phyloP scores from a whole-genome alignment of 1,140 invertebrate genomes.

The Aporrectodea caliginosa region DNA sequence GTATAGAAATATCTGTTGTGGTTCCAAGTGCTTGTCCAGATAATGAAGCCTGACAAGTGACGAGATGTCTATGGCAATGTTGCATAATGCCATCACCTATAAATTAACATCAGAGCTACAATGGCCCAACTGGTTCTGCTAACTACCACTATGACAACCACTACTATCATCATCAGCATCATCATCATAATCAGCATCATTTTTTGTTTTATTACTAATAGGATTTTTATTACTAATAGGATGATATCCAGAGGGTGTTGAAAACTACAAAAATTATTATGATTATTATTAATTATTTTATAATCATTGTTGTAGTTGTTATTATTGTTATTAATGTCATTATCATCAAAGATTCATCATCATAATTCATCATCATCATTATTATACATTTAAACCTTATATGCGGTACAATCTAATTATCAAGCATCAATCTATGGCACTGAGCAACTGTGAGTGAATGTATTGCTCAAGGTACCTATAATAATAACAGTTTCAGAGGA shows the following conservation, averaged over 20 bases:
- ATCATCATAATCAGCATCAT: background rate
- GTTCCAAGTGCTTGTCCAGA: slow-evolving; percentile 19
- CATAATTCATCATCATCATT: background rate
- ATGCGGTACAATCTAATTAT: too few relatives aligned
- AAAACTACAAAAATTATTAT: background rate
- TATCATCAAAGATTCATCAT: background rate
- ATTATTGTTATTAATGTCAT: slow-evolving; percentile 10
- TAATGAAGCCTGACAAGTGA: slow-evolving; percentile 27
- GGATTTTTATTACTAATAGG: too few relatives aligned
- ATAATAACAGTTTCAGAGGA: too few relatives aligned
- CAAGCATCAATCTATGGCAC: too few relatives aligned
- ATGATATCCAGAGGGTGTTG: too few relatives aligned
- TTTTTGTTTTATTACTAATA: too few relatives aligned
- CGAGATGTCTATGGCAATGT: slow-evolving; percentile 28
- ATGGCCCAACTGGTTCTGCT: background rate
- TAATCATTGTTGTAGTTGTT: background rate
- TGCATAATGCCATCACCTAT: slow-evolving; percentile 22
- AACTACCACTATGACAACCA: background rate
- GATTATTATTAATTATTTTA: background rate
- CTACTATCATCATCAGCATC: slow-evolving; percentile 5
- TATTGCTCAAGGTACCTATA: too few relatives aligned
- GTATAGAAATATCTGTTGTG: slow-evolving; percentile 16
- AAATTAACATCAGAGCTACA: background rate
- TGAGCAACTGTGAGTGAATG: too few relatives aligned
- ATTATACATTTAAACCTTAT: too few relatives aligned